Evolutionary conservation across 2,888 invertebrate species (phyloP).

Genomic region (Carabus problematicus): DNA sequence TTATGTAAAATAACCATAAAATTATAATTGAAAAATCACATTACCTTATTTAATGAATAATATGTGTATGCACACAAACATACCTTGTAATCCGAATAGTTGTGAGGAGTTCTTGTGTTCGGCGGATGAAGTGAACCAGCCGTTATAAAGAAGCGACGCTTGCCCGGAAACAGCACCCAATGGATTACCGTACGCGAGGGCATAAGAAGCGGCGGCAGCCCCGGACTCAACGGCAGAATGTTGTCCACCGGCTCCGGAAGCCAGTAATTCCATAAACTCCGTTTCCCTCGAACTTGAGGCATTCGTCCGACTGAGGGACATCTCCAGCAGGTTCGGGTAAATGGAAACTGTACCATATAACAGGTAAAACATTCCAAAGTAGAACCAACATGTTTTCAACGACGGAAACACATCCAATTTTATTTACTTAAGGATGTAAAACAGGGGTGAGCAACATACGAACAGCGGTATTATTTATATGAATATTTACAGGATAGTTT

Average conservation of each 20-base stretch:
- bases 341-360: constrained; percentile 48
- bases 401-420: not conserved
- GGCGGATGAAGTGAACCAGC: constrained; percentile 53
- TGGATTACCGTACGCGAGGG: constrained; percentile 19
- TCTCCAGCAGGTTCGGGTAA: constrained; percentile 54
- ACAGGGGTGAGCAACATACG: too few relatives aligned
- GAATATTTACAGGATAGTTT: too few relatives aligned
- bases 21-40: too few relatives aligned
- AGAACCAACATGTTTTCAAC: not conserved
- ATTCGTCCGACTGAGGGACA: constrained; percentile 52
- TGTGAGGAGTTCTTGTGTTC: constrained; percentile 57
- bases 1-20: too few relatives aligned
- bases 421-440: not conserved
- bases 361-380: not conserved
- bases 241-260: constrained; percentile 42
- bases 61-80: constrained; percentile 34
- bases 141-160: constrained; percentile 54
- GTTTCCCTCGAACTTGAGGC: constrained; percentile 53
- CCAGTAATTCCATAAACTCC: constrained; percentile 51
- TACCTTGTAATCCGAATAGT: constrained; percentile 71
- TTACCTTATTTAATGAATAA: too few relatives aligned
- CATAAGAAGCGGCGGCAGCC: constrained; percentile 26
- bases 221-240: constrained; percentile 33
- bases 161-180: constrained; percentile 47
- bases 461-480: too few relatives aligned